These are phyloP conservation scores for Micromussa lordhowensis DNA, from an alignment of 92 coral and sea anemone genomes.

Conservation along the genomic window DNA sequence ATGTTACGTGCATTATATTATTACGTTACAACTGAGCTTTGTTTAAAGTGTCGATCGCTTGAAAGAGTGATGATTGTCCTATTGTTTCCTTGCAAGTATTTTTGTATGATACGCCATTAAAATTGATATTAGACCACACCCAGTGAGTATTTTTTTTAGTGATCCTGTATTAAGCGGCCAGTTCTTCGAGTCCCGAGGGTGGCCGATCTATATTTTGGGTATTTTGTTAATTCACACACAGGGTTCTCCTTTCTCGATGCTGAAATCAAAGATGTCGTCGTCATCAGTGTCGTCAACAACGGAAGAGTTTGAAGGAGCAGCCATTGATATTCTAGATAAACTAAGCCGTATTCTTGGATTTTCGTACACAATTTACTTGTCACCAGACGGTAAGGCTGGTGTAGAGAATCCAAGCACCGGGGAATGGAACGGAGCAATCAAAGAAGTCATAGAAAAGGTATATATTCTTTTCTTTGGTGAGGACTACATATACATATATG, in stretches of 20 bases:
- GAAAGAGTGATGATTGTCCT: too few relatives aligned
- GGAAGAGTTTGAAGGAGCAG: constrained; percentile 57
- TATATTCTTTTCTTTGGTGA: too few relatives aligned
- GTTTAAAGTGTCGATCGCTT: too few relatives aligned
- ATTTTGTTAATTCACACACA: not conserved
- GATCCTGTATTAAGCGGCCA: too few relatives aligned
- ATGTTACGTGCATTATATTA: too few relatives aligned
- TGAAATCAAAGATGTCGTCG: constrained; percentile 9
- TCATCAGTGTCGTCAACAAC: not conserved
- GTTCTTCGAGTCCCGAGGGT: too few relatives aligned
- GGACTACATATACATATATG: too few relatives aligned
- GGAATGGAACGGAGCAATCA: constrained; percentile 67
- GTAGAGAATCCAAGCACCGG: constrained; percentile 29
- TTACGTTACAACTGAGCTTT: too few relatives aligned
- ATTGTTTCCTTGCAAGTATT: too few relatives aligned
- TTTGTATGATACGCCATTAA: too few relatives aligned
- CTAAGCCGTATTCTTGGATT: constrained; percentile 57
- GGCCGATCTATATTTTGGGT: not conserved
- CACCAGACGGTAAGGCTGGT: constrained; percentile 66
- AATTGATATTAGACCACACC: too few relatives aligned
- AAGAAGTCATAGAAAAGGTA: constrained; percentile 64
- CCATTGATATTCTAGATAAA: constrained; percentile 62
- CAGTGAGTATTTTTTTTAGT: too few relatives aligned
- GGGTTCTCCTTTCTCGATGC: constrained; percentile 43
- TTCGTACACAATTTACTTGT: constrained; percentile 63